These are phyloP conservation scores for Acanthosepion pharaonis DNA, from an alignment of 2,888 invertebrate genomes.

Conservation along the genomic window DNA sequence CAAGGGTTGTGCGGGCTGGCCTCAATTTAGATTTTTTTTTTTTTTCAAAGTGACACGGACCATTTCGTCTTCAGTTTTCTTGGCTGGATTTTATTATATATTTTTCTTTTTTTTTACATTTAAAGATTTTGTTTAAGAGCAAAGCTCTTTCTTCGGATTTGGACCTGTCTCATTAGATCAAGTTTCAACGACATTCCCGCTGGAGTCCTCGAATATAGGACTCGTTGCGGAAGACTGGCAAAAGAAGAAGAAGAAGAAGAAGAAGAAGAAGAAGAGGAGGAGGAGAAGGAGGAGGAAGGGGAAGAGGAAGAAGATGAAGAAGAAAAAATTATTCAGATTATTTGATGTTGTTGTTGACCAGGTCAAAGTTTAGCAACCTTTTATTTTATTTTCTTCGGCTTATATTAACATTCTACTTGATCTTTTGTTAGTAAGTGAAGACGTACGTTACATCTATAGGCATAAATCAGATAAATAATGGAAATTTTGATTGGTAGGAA, in stretches of 20 bases:
- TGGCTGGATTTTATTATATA: neutral
- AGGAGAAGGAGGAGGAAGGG: too few species aligned
- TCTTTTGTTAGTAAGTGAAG: too few species aligned
- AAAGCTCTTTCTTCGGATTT: constrained; percentile 21
- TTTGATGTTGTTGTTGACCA: too few species aligned
- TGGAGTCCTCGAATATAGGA: neutral
- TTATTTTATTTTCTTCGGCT: too few species aligned
- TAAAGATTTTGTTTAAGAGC: constrained; percentile 33
- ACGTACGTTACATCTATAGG: too few species aligned
- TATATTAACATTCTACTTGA: too few species aligned
- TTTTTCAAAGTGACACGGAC: neutral
- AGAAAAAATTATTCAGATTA: too few species aligned
- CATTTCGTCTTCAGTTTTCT: neutral
- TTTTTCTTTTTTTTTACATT: neutral
- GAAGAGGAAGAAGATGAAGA: too few species aligned
- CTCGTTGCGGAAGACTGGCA: neutral
- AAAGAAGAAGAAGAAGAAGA: neutral
- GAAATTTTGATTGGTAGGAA: too few species aligned
- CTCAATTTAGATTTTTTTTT: neutral
- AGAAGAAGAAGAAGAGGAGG: too few species aligned
- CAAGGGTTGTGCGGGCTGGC: neutral
- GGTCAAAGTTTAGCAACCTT: too few species aligned
- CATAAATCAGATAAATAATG: too few species aligned
- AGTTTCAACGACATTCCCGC: neutral
- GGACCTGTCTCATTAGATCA: neutral